phyloP scores from a whole-genome alignment of 2,113 vertebrate species.

The Stictonetta naevosa region DNA sequence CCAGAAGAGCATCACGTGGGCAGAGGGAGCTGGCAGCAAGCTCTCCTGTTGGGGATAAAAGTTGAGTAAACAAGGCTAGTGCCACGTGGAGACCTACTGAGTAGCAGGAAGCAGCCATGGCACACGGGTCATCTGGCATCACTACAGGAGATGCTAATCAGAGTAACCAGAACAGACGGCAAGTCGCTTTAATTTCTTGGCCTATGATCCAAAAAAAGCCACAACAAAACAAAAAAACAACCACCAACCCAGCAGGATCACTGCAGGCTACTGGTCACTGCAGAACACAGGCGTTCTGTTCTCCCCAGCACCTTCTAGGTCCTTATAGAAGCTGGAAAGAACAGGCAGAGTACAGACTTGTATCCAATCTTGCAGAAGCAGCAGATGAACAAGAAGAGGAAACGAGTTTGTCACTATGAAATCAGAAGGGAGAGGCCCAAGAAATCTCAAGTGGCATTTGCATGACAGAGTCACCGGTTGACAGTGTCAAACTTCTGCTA shows the following conservation, averaged over 20 bases:
- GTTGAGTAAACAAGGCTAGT: slow-evolving; percentile 4
- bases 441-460: background rate
- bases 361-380: background rate
- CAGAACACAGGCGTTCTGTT: background rate
- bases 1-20: background rate
- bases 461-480: background rate
- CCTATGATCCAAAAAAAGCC: fast-evolving
- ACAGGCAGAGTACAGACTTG: background rate
- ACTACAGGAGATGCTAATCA: background rate
- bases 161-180: background rate
- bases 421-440: background rate
- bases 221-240: too few relatives aligned
- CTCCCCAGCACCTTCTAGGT: background rate
- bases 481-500: background rate
- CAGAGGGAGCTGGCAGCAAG: background rate
- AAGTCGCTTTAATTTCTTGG: background rate
- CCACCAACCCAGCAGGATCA: background rate
- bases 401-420: background rate
- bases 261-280: background rate
- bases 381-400: background rate
- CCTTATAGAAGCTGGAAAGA: background rate
- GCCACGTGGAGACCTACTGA: background rate
- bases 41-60: fast-evolving
- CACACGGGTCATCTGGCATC: background rate
- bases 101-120: background rate